Evolutionary conservation across 2,797 vertebrate species (phyloP).

Genomic region (Mycteria americana): DNA sequence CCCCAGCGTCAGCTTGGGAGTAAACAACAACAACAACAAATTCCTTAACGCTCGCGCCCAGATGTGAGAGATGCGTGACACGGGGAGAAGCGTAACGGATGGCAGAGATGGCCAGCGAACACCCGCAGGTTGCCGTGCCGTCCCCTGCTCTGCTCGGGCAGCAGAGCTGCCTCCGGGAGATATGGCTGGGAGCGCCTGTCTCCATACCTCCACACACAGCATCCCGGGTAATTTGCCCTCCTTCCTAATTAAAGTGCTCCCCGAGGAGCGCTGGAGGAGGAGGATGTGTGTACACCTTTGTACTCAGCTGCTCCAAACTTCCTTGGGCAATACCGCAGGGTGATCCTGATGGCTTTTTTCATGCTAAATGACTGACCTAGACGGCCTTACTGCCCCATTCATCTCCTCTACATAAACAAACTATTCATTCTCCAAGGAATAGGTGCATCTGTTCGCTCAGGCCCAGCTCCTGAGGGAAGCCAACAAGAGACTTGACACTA

Average conservation of each 20-base stretch:
- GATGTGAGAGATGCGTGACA: neutral
- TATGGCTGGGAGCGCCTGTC: neutral
- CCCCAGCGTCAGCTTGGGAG: neutral
- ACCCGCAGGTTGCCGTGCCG: neutral
- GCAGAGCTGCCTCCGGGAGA: neutral
- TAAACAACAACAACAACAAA: neutral
- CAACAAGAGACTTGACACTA: conserved; percentile 13
- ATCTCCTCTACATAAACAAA: conserved; percentile 63
- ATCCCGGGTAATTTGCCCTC: conserved; percentile 8
- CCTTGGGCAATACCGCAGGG: conserved; percentile 21
- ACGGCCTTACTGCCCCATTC: conserved; percentile 52
- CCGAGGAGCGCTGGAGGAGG: neutral
- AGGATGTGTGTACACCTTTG: conserved; percentile 56
- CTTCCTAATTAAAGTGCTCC: conserved; percentile 63
- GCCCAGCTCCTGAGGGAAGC: conserved; percentile 41
- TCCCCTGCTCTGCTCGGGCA: neutral
- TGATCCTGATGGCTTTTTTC: conserved; percentile 60
- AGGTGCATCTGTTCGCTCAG: conserved; percentile 44
- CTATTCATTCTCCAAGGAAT: conserved; percentile 54
- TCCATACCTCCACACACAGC: conserved; percentile 31
- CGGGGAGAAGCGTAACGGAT: neutral
- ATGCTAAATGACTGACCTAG: conserved; percentile 66
- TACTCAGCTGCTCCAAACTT: conserved; percentile 37
- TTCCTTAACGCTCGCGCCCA: neutral
- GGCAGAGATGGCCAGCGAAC: neutral